These are phyloP conservation scores for Ammodytes marinus DNA, from an alignment of 2,113 vertebrate species.

Conservation along the genomic window DNA sequence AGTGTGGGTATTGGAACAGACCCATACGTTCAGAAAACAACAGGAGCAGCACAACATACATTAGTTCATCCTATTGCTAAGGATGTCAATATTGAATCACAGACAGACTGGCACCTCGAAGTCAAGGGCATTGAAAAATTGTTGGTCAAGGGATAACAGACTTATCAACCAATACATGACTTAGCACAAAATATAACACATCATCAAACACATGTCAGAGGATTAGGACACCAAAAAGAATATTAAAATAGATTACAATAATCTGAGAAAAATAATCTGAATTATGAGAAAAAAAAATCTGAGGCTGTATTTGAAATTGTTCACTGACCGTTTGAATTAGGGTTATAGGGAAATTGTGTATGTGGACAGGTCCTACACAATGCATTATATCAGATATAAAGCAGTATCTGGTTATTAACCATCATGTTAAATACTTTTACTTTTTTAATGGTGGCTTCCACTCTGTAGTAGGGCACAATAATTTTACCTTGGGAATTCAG, in stretches of 20 bases:
- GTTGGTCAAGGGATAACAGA: conserved; percentile 16
- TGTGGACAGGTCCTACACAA: not conserved
- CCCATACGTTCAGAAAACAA: conserved; percentile 4
- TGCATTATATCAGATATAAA: not conserved
- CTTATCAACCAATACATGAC: conserved; percentile 19
- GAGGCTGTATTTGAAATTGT: not conserved
- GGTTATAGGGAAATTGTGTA: not conserved
- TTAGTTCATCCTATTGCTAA: conserved; percentile 10
- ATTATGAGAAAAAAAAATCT: conserved; percentile 4
- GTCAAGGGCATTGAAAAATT: not conserved
- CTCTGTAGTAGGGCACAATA: not conserved
- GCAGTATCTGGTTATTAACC: not conserved
- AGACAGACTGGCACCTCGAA: not conserved
- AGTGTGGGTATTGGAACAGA: conserved; percentile 6
- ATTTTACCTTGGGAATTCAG: not conserved
- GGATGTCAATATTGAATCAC: conserved; percentile 18
- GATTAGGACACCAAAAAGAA: conserved; percentile 1
- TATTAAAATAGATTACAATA: not conserved
- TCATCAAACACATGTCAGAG: conserved; percentile 10
- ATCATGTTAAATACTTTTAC: not conserved
- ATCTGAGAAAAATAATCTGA: not conserved
- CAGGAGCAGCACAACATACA: conserved; percentile 9
- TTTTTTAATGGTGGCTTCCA: not conserved
- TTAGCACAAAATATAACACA: conserved; percentile 4
- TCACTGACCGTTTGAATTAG: not conserved